Evolutionary conservation across 2,113 vertebrate genomes (phyloP).

Genomic region (Macroglossus sobrinus): DNA sequence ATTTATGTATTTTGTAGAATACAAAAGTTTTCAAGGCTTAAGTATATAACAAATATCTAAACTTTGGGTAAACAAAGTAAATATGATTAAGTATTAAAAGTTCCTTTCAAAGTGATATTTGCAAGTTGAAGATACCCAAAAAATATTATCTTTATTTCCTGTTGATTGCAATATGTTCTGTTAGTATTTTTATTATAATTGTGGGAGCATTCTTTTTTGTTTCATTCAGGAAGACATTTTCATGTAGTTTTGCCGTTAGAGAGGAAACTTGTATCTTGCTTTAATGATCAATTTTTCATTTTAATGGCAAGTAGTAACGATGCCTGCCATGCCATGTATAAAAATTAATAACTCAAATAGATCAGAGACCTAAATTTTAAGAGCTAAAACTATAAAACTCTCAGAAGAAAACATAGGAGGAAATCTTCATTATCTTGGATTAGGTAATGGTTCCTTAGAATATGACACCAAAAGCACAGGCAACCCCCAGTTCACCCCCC

Average conservation of each 20-base stretch:
- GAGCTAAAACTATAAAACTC: not conserved
- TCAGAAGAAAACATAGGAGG: not conserved
- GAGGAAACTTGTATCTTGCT: not conserved
- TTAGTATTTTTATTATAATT: conserved; percentile 6
- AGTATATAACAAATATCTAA: not conserved
- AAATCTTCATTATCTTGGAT: not conserved
- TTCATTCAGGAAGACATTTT: not conserved
- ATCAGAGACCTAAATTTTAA: not conserved
- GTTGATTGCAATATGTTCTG: not conserved
- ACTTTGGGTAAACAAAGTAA: not conserved
- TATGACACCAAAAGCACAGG: not conserved
- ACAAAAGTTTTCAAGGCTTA: not conserved
- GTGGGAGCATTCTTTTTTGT: not conserved
- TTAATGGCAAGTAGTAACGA: not conserved
- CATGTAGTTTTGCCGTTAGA: not conserved
- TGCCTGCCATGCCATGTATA: not conserved
- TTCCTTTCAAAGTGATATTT: conserved; percentile 38
- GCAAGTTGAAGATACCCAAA: not conserved
- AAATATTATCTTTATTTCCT: conserved; percentile 14
- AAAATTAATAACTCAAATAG: not conserved
- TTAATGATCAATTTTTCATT: conserved; percentile 10
- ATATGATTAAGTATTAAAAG: not conserved
- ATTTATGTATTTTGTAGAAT: not conserved
- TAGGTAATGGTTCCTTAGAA: not conserved
- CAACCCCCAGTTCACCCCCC: too few relatives aligned